Conservation (phyloP, 2,888 invertebrate genomes). For the Hyposoter dolosus region DNA sequence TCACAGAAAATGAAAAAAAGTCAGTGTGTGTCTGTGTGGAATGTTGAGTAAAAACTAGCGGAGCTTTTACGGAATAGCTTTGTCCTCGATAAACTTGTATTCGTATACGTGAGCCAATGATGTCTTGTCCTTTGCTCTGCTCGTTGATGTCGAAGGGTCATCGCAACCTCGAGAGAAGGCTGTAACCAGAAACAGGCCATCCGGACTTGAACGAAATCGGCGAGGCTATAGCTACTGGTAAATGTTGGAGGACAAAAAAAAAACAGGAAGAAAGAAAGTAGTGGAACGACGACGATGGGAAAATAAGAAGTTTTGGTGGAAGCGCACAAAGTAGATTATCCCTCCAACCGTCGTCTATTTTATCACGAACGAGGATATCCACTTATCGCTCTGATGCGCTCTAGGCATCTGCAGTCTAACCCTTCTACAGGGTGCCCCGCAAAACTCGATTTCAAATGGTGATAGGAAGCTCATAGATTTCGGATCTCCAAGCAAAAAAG, state of each 20-base stretch:
- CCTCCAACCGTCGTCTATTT: constrained; percentile 62
- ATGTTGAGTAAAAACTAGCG: constrained; percentile 21
- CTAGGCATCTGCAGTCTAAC: constrained; percentile 46
- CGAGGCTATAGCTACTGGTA: constrained; percentile 12
- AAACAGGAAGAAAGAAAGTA: constrained; percentile 7
- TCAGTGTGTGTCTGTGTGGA: not conserved
- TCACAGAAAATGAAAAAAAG: not conserved
- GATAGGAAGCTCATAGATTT: not conserved
- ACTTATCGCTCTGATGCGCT: constrained; percentile 65
- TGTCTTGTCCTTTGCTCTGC: constrained; percentile 39
- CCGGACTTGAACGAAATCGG: constrained; percentile 56
- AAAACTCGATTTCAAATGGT: not conserved
- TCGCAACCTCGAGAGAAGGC: constrained; percentile 30
- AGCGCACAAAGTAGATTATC: constrained; percentile 65
- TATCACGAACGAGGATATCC: constrained; percentile 68
- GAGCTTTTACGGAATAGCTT: constrained; percentile 31
- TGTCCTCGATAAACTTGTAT: constrained; percentile 30
- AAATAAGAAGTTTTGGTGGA: constrained; percentile 49
- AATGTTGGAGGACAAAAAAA: constrained; percentile 16
- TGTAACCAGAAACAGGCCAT: constrained; percentile 62
- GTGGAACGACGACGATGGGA: constrained; percentile 27
- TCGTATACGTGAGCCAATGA: constrained; percentile 11
- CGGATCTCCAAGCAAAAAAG: not conserved
- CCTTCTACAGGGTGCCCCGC: constrained; percentile 16
- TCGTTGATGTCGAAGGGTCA: constrained; percentile 25